phyloP scores from a whole-genome alignment of 2,113 vertebrate species.

The Silurus meridionalis region DNA sequence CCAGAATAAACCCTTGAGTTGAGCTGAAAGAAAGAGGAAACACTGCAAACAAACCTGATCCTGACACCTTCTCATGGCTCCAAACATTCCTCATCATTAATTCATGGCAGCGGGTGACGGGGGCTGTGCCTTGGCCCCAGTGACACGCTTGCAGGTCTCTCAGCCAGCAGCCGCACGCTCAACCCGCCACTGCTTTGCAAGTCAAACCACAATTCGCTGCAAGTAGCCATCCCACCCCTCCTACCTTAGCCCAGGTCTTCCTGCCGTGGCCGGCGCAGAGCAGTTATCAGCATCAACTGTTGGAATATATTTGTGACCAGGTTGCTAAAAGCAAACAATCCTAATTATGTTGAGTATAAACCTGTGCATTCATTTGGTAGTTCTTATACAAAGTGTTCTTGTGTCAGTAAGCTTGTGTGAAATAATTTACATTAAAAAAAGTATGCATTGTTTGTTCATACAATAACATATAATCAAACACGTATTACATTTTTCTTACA shows the following conservation, averaged over 20 bases:
- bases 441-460: not conserved
- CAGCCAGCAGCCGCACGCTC: slow-evolving; percentile 55
- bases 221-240: slow-evolving; percentile 53
- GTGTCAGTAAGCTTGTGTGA: not conserved
- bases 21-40: slow-evolving; percentile 61
- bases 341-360: slow-evolving; percentile 6
- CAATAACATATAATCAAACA: not conserved
- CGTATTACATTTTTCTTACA: not conserved
- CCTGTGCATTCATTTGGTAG: not conserved
- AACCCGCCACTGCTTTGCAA: slow-evolving; percentile 74
- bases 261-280: slow-evolving; percentile 19
- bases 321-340: not conserved
- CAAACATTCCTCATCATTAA: slow-evolving; percentile 77
- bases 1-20: slow-evolving; percentile 61
- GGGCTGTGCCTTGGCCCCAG: slow-evolving; percentile 53
- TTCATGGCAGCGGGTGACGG: slow-evolving; percentile 75
- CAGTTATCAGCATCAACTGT: slow-evolving; percentile 32
- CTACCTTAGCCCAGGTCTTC: slow-evolving; percentile 5
- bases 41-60: slow-evolving; percentile 75
- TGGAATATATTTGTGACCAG: slow-evolving; percentile 32
- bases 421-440: not conserved
- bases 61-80: slow-evolving; percentile 73
- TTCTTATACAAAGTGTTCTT: not conserved
- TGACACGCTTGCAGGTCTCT: slow-evolving; percentile 51
- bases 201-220: slow-evolving; percentile 69